These are phyloP conservation scores for Spheniscus mendiculus DNA, from an alignment of 2,113 vertebrate species.

Conservation along the genomic window DNA sequence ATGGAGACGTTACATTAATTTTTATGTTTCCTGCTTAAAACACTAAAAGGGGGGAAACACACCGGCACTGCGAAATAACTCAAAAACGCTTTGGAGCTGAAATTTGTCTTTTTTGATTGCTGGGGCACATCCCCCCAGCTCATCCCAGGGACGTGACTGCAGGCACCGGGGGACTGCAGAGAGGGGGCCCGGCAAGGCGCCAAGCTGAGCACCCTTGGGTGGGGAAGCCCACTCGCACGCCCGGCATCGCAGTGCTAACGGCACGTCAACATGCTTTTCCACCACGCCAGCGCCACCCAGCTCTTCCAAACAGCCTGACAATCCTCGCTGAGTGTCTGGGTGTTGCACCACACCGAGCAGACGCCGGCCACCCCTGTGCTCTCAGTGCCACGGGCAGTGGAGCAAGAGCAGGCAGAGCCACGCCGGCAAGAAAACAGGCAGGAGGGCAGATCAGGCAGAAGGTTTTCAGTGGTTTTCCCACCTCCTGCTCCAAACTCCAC, in stretches of 20 bases:
- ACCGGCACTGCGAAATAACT: not conserved
- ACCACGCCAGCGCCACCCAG: not conserved
- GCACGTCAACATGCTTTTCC: not conserved
- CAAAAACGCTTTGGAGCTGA: not conserved
- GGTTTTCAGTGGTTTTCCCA: not conserved
- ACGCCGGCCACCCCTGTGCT: accelerated
- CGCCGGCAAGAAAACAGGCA: not conserved
- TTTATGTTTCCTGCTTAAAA: not conserved
- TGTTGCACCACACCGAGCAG: accelerated
- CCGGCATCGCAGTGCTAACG: accelerated
- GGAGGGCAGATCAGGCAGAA: not conserved
- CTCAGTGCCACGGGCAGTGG: accelerated
- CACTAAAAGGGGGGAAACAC: not conserved
- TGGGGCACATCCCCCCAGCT: not conserved
- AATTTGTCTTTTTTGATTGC: not conserved
- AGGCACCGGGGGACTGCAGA: not conserved
- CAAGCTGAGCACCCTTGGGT: accelerated
- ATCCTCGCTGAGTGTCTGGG: accelerated
- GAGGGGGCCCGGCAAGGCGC: accelerated
- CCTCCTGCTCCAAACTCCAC: not conserved
- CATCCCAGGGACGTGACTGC: accelerated
- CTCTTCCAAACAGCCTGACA: not conserved
- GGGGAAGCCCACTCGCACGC: accelerated
- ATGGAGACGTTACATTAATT: not conserved
- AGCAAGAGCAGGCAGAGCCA: not conserved